Base-by-base conservation (phyloP, 2,888 invertebrate species). In the Drosophila infuscata region DNA sequence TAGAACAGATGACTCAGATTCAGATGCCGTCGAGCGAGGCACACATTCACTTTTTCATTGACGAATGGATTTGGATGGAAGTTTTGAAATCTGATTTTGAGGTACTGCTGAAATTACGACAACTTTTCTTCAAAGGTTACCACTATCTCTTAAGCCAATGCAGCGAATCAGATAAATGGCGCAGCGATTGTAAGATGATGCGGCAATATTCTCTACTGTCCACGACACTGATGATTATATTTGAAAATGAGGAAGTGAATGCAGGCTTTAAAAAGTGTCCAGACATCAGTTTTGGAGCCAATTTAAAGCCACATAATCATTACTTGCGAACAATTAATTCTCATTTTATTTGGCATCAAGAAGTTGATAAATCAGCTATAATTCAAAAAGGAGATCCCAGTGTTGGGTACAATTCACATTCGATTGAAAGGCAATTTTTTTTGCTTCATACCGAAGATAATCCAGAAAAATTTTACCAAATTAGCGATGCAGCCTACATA, bases 1-100 rank as follows among this genome's bases (percentile, higher is more conserved):
- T 49, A 3, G 53, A 46, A 1, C 63, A 84, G 3, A 49, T 70
- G 8, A 58, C 32, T 0, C 66, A 73, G 2, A 53, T 43, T 29
- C 64, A 57, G 3, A 15, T 20, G 3, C 7, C 57, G 0, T 3
- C 57, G 3, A 43, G 35, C 17, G 51, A 59, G 8, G 48, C 41
- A 7, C 68, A 57, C 11, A 43, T 77, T 0, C 30, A 74, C 7
- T 62, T 81, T 11, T 88, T 74, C 29, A 72, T 87, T n/a, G 88
- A 87, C 30, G 86, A 87, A 56, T 87, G 86, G 88, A 80, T 87
- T 51, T 88, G 88, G 83, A 61, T 87, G 75, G n/a, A 57, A 0
- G 51, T 79, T 38, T 49, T 73, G 25, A 82, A 80, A 25, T 32
- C 63, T 5, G 60, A 73, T 7, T 66, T 70, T 5, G 73, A 77